These are phyloP conservation scores for Cynaeus angustus DNA, from an alignment of 2,888 invertebrate genomes.

Conservation along the genomic window DNA sequence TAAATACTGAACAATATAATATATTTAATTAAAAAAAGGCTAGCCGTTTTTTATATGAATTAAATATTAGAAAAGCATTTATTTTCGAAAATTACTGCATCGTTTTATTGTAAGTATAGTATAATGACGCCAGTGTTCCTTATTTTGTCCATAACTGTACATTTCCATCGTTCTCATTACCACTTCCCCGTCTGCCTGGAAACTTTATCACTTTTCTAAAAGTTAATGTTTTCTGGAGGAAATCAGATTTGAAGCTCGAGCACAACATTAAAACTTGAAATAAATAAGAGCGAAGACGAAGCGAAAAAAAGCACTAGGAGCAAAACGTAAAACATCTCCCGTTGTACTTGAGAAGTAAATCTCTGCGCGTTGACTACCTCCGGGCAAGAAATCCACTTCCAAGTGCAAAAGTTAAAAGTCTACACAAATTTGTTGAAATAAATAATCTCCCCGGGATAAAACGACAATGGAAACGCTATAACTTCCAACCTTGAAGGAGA, in stretches of 20 bases:
- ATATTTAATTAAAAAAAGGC: too few species aligned
- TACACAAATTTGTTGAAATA: constrained; percentile 56
- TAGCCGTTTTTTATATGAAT: too few species aligned
- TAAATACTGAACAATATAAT: too few species aligned
- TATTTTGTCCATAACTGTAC: too few species aligned
- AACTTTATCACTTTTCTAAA: constrained; percentile 52
- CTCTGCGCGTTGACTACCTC: constrained; percentile 50
- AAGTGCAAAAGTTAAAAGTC: constrained; percentile 57
- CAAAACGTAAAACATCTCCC: constrained; percentile 29
- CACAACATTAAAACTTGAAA: constrained; percentile 51
- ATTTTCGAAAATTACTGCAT: too few species aligned
- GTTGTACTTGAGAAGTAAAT: constrained; percentile 49
- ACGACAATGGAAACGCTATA: constrained; percentile 44
- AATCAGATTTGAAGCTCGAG: constrained; percentile 54
- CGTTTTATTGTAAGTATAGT: too few species aligned
- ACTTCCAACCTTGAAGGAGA: constrained; percentile 20
- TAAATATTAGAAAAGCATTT: too few species aligned
- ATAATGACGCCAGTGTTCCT: too few species aligned
- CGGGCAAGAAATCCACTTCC: constrained; percentile 55
- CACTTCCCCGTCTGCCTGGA: constrained; percentile 22
- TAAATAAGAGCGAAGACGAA: constrained; percentile 43
- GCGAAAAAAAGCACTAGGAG: constrained; percentile 28
- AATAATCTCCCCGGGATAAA: constrained; percentile 56
- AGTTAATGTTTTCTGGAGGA: constrained; percentile 51
- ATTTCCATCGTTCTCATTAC: neutral